phyloP scores from a whole-genome alignment of 1,140 invertebrate genomes.

The Theocolax elegans region DNA sequence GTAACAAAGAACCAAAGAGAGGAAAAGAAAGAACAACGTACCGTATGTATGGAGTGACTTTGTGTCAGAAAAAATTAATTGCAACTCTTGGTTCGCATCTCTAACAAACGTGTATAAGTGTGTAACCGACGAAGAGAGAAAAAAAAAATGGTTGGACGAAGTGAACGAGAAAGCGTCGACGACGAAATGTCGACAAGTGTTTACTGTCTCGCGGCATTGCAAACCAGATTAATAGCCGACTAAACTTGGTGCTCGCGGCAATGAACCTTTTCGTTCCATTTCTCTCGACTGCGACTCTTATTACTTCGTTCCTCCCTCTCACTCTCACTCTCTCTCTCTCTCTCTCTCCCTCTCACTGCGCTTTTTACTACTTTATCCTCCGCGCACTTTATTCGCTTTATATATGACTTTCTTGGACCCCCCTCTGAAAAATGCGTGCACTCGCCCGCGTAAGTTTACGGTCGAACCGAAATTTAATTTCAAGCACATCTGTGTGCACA shows the following conservation, averaged over 20 bases:
- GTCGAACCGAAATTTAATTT: constrained; percentile 30
- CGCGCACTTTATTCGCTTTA: constrained; percentile 2
- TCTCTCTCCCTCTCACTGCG: neutral
- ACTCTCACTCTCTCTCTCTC: neutral
- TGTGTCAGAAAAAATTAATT: constrained; percentile 50
- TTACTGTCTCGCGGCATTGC: constrained; percentile 49
- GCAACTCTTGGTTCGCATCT: constrained; percentile 12
- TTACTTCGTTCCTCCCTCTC: neutral
- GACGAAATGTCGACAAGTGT: constrained; percentile 49
- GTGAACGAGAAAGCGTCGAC: constrained; percentile 17
- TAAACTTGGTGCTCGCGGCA: constrained; percentile 46
- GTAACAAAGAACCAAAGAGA: neutral
- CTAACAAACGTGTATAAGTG: constrained; percentile 8
- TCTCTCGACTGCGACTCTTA: constrained; percentile 32
- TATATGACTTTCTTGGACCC: constrained; percentile 18
- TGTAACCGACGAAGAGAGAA: too few species aligned
- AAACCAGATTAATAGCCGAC: constrained; percentile 55
- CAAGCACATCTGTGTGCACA: neutral
- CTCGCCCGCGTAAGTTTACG: constrained; percentile 11
- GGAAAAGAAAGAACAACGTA: too few species aligned
- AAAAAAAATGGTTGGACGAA: neutral
- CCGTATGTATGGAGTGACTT: constrained; percentile 36
- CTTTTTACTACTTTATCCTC: constrained; percentile 12
- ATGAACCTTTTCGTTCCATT: constrained; percentile 46
- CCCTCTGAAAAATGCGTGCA: constrained; percentile 28